Evolutionary conservation across 2,888 invertebrate genomes (phyloP), one percentile per base, ranked within the genome.

Genomic region (Flexamia atlantica): DNA sequence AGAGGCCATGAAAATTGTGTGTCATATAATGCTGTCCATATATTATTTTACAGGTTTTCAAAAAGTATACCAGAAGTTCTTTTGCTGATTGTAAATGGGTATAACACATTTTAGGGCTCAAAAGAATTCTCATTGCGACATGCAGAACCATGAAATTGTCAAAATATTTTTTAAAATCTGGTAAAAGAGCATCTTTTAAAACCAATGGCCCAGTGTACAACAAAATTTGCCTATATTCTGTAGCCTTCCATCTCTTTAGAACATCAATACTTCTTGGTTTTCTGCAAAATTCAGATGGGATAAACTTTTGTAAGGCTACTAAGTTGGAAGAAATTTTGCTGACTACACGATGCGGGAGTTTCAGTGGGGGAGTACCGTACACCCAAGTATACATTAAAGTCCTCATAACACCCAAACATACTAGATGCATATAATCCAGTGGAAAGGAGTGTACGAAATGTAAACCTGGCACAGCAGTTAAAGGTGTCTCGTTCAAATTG

Each of bases 401-500:
- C n/a, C 46, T 17, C 57, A 57, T 83, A 0, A 83, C 79, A 0
- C 76, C 83, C 4, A 83, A 57, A 76, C 83, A 83, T 0, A 76
- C 42, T 12, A 83, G 23, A 79, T 83, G 79, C 83, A 83, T 83
- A 42, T 83, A 79, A 53, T 83, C 76, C 0, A 83, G 28, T 17
- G 83, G 60, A 23, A 83, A 83, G 20, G 79, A 60, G 1, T 17
- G 40, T 1, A 60, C 60, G 2, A 83, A 30, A 53, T 76, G 23
- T 4, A 76, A 3, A 17, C 42, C 42, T 3, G 83, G 83, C 0
- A 83, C 76, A 32, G 32, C 5, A 30, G 42, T 28, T 5, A 83
- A 23, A 3, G 36, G 46, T 3, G 74, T 74, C 0, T 76, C 57
- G 25, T 0, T 17, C n/a, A 7, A 36, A 36, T 83, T 25, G 23